Evolutionary conservation across 2,888 invertebrate genomes (phyloP).

Genomic region (Lumbricus terrestris): DNA sequence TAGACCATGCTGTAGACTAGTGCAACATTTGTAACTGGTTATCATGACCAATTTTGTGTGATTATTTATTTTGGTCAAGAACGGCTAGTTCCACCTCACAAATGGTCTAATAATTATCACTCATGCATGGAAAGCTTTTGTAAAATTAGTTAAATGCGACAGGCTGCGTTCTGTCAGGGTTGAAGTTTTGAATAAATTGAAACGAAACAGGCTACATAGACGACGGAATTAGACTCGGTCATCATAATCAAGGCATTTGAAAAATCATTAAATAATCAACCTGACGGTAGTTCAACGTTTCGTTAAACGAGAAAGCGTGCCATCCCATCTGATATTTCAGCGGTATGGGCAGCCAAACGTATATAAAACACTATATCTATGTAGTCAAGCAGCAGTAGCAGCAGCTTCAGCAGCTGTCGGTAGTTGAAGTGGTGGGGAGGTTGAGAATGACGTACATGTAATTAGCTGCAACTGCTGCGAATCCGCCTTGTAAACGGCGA

Average conservation of each 20-base stretch:
- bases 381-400: neutral
- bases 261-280: too few species aligned
- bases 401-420: neutral
- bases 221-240: too few species aligned
- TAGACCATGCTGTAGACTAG: too few species aligned
- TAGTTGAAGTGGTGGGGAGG: neutral
- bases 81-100: neutral
- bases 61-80: neutral
- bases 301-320: neutral
- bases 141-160: too few species aligned
- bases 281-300: too few species aligned
- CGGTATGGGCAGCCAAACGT: neutral
- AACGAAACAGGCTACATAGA: too few species aligned
- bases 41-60: neutral
- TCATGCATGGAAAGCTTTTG: too few species aligned
- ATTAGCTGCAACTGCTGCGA: neutral
- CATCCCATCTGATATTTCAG: constrained; percentile 3
- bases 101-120: too few species aligned
- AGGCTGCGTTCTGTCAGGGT: too few species aligned
- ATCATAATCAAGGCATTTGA: too few species aligned
- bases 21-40: neutral
- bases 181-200: too few species aligned
- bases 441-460: neutral
- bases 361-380: too few species aligned
- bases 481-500: neutral